These are phyloP conservation scores for Blastobasis adustella DNA, from an alignment of 2,888 invertebrate genomes.

Conservation along the genomic window DNA sequence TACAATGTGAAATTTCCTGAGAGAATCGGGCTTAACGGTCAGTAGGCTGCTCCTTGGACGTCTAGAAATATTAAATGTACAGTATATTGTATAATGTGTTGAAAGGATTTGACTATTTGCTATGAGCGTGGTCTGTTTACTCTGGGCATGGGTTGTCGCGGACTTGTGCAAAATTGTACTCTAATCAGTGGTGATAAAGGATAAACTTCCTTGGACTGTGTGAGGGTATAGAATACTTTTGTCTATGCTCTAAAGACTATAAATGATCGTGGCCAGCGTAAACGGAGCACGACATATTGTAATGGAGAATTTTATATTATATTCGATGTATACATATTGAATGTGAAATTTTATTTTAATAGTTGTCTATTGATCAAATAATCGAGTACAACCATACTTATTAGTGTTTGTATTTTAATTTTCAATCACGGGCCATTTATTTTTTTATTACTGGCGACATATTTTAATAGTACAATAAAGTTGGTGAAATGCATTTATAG, in stretches of 20 bases:
- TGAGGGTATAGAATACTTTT: too few species aligned
- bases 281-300: background rate
- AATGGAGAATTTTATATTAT: conserved; percentile 53
- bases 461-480: conserved; percentile 50
- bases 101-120: conserved; percentile 37
- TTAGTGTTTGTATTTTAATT: conserved; percentile 20
- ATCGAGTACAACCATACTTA: conserved; percentile 39
- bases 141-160: too few species aligned
- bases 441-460: conserved; percentile 11
- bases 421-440: conserved; percentile 29
- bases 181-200: too few species aligned
- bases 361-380: conserved; percentile 53
- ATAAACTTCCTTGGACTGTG: too few species aligned
- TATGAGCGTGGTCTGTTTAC: background rate
- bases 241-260: too few species aligned
- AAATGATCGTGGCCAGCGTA: too few species aligned
- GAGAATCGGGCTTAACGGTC: too few species aligned
- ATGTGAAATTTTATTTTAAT: conserved; percentile 57
- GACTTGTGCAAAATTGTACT: too few species aligned
- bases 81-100: conserved; percentile 49
- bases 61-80: too few species aligned
- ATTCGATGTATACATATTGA: conserved; percentile 55
- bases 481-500: conserved; percentile 63
- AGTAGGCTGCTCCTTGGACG: too few species aligned
- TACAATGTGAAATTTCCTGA: too few species aligned